phyloP scores from a whole-genome alignment of 1,140 invertebrate genomes.

The Drosophila orena region DNA sequence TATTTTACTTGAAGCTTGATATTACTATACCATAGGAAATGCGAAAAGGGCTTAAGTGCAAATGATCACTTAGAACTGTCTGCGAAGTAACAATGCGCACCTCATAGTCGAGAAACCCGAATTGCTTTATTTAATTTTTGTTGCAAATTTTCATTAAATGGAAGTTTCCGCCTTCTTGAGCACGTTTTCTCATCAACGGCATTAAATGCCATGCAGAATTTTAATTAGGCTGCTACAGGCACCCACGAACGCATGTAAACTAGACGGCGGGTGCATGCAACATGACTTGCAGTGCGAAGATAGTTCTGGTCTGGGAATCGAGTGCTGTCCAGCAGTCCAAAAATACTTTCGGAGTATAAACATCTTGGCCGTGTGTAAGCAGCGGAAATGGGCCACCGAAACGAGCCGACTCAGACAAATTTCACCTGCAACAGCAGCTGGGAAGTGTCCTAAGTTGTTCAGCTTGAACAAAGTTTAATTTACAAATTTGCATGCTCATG shows the following conservation, averaged over 20 bases:
- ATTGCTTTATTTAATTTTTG: too few relatives aligned
- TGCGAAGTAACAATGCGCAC: too few relatives aligned
- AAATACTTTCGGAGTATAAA: neutral
- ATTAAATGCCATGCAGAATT: slow-evolving; percentile 78
- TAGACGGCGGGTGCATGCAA: slow-evolving; percentile 17
- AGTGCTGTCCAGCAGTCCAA: slow-evolving; percentile 1
- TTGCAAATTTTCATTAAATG: slow-evolving; percentile 27
- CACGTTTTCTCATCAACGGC: slow-evolving; percentile 68
- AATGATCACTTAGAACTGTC: too few relatives aligned
- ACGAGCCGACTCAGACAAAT: slow-evolving; percentile 8
- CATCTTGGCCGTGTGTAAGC: too few relatives aligned
- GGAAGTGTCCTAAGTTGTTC: slow-evolving; percentile 65
- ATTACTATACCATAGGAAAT: too few relatives aligned
- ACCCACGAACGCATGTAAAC: slow-evolving; percentile 10
- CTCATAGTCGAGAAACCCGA: too few relatives aligned
- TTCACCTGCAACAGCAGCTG: slow-evolving; percentile 25
- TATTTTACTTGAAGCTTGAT: too few relatives aligned
- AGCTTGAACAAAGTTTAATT: slow-evolving; percentile 60
- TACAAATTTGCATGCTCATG: too few relatives aligned
- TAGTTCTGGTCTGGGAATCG: slow-evolving; percentile 7
- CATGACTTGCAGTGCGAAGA: slow-evolving; percentile 34
- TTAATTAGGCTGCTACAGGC: slow-evolving; percentile 71
- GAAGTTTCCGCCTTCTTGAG: slow-evolving; percentile 76
- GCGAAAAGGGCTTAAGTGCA: too few relatives aligned
- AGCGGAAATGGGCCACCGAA: neutral